Evolutionary conservation across 2,888 invertebrate species (phyloP), one percentile per base, ranked within the genome.

Genomic region (Phasia obesa): DNA sequence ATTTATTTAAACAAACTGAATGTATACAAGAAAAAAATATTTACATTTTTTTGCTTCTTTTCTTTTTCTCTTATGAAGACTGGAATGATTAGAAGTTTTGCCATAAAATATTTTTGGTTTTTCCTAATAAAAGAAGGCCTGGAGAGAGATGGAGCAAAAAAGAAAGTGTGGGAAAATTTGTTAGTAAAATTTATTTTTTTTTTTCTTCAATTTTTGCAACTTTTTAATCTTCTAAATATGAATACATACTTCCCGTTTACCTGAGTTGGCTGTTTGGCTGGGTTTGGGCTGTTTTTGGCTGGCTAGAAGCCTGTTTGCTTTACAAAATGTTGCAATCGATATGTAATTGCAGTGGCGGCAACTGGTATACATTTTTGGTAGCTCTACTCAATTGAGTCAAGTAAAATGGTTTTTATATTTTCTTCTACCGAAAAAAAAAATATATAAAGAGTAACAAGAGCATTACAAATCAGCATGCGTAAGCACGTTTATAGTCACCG

Each of bases 401-500:
- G 1, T 27, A 44, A 71, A 65, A 65, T 65, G 11, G 11, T 57
- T 38, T 31, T 42, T 49, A 3, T 27, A 27, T 62, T 15, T 35
- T 21, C 4, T n/a, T n/a, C n/a, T n/a, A n/a, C n/a, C n/a, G n/a
- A n/a, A n/a, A n/a, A n/a, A n/a, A n/a, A n/a, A n/a, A n/a, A 51
- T 42, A 42, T 62, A 38, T 25, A 64, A 35, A 59, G 19, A 55
- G 62, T 79, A 84, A 84, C 76, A 81, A 85, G 85, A 85, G 84
- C 85, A 85, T 82, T 70, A 85, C 83, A 83, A 85, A 79, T 81
- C 80, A 77, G 84, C 84, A 85, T 86, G 85, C 86, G 86, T 85
- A 85, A 85, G 85, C 86, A 85, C 82, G 86, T 86, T 82, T 83
- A 83, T 83, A 70, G 71, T 76, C 84, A 84, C 78, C 84, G 83